These are phyloP conservation scores for Drosophila pullipes DNA, from an alignment of 2,888 invertebrate species.

Conservation along the genomic window DNA sequence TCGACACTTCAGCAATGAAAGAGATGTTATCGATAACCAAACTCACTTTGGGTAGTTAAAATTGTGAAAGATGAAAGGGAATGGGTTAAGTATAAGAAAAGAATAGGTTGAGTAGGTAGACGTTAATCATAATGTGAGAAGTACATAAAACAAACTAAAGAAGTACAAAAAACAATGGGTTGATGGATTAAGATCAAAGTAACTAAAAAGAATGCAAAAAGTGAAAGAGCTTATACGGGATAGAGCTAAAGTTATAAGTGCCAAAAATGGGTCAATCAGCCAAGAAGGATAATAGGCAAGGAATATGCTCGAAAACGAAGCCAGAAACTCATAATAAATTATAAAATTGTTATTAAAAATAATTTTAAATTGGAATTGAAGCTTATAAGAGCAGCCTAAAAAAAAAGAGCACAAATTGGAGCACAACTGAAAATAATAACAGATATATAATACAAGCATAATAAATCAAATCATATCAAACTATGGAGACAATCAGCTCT, in stretches of 20 bases:
- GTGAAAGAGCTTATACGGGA: background rate
- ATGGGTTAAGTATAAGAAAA: background rate
- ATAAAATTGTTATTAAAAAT: background rate
- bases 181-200: background rate
- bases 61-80: background rate
- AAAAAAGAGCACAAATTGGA: background rate
- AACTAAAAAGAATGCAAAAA: background rate
- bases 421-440: background rate
- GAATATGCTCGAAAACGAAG: background rate
- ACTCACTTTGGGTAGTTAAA: background rate
- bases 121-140: background rate
- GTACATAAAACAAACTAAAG: background rate
- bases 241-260: background rate
- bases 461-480: background rate
- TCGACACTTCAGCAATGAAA: constrained; percentile 2
- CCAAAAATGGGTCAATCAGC: background rate
- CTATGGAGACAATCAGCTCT: too few relatives aligned
- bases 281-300: background rate
- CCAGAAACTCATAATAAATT: background rate
- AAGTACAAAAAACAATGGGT: background rate
- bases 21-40: constrained; percentile 16
- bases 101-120: background rate
- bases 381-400: background rate
- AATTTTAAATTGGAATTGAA: too few relatives aligned
- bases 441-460: background rate